These are phyloP conservation scores for Nephrotoma appendiculata DNA, from an alignment of 2,888 invertebrate genomes.

Conservation along the genomic window DNA sequence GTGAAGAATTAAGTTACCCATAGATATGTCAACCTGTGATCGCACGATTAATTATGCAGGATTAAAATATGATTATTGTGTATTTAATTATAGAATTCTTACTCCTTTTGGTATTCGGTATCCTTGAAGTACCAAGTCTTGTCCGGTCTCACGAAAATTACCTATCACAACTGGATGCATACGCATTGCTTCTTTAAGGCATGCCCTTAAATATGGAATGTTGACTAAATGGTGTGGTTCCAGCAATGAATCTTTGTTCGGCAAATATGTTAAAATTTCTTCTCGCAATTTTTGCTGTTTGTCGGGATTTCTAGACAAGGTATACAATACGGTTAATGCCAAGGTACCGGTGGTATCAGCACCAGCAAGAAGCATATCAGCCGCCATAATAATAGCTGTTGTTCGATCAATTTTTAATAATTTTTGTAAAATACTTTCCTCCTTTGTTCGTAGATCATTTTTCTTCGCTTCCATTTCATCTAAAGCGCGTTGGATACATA, in stretches of 20 bases:
- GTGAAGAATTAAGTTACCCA: slow-evolving; percentile 42
- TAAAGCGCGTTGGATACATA: not conserved
- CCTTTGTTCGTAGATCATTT: slow-evolving; percentile 10
- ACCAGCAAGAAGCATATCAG: slow-evolving; percentile 55
- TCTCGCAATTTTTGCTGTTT: slow-evolving; percentile 46
- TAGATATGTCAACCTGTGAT: slow-evolving; percentile 24
- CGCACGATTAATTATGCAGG: slow-evolving; percentile 48
- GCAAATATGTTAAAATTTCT: slow-evolving; percentile 37
- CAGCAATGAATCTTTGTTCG: slow-evolving; percentile 28
- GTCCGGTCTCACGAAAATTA: slow-evolving; percentile 36
- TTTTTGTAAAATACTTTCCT: slow-evolving; percentile 47
- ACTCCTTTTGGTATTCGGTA: slow-evolving; percentile 47
- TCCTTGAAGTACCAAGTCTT: slow-evolving; percentile 45
- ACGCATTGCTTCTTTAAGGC: slow-evolving; percentile 57
- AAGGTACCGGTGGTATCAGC: slow-evolving; percentile 42
- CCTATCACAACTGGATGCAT: slow-evolving; percentile 44
- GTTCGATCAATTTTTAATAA: slow-evolving; percentile 42
- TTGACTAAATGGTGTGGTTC: slow-evolving; percentile 32
- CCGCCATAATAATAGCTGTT: slow-evolving; percentile 48
- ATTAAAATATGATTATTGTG: slow-evolving; percentile 29
- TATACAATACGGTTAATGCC: slow-evolving; percentile 39
- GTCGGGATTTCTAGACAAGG: slow-evolving; percentile 43
- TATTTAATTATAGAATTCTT: slow-evolving; percentile 17
- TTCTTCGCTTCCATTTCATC: not conserved
- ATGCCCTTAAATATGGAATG: slow-evolving; percentile 52